Conservation (phyloP, 2,888 invertebrate species). For the Morpho achilles region DNA sequence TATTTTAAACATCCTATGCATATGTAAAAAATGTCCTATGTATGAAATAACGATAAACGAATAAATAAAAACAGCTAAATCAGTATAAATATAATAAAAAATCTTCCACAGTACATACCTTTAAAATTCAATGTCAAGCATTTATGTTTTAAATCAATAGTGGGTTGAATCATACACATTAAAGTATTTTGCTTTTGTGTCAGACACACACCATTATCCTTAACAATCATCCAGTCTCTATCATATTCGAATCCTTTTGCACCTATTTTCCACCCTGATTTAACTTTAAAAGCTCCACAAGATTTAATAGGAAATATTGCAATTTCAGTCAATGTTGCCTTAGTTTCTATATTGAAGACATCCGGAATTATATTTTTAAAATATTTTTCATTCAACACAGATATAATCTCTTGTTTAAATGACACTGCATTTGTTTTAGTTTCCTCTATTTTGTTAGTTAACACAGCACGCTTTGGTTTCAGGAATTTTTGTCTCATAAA, state of each 20-base stretch:
- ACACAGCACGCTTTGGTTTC: slow-evolving; percentile 48
- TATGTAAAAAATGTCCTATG: no score
- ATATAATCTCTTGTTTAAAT: slow-evolving; percentile 13
- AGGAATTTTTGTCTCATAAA: slow-evolving; percentile 77
- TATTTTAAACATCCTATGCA: no score
- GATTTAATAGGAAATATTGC: slow-evolving; percentile 94
- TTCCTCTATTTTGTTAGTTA: slow-evolving; percentile 24
- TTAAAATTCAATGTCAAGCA: slow-evolving; percentile 80
- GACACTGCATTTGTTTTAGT: slow-evolving; percentile 5
- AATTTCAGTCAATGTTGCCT: slow-evolving; percentile 49
- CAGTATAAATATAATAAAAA: background rate
- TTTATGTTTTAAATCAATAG: slow-evolving; percentile 80
- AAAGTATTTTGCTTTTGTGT: slow-evolving; percentile 92
- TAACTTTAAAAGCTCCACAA: slow-evolving; percentile 87
- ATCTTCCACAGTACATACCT: slow-evolving; percentile 57
- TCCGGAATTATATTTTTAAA: slow-evolving; percentile 26
- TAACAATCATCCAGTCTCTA: slow-evolving; percentile 95
- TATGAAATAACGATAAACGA: no score
- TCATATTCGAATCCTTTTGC: slow-evolving; percentile 91
- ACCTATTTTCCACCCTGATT: slow-evolving; percentile 84
- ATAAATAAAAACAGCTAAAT: no score
- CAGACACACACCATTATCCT: slow-evolving; percentile 87
- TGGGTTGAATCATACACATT: slow-evolving; percentile 88
- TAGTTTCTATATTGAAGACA: slow-evolving; percentile 30
- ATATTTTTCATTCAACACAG: slow-evolving; percentile 14